A percentile compares a stretch with the other conserved stretches of the same genome.
These are phyloP conservation scores for Zoroaster sp. DNA, from an alignment of 53 echinoderm and acorn worm species.

Conservation along the genomic window DNA sequence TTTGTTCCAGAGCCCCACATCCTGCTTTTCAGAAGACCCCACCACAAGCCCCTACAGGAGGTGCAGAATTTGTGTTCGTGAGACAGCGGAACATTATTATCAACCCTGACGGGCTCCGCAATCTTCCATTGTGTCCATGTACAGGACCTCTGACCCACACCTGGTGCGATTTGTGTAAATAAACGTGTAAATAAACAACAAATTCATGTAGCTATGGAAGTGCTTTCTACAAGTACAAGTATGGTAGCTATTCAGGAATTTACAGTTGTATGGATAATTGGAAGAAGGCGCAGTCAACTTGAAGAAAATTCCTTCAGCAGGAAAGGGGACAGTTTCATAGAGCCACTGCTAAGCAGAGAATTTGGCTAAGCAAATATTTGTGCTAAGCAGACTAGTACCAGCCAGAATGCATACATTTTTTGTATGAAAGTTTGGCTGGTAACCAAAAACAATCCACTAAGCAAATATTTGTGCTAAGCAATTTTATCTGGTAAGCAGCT, in stretches of 20 bases:
- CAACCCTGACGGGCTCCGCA: neutral
- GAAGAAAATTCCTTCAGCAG: neutral
- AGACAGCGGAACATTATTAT: neutral
- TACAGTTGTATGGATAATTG: neutral
- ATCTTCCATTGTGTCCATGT: neutral
- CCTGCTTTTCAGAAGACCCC: constrained; percentile 84
- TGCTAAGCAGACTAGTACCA: no score
- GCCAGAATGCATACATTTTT: no score
- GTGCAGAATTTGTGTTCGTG: constrained; percentile 13
- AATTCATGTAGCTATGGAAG: neutral
- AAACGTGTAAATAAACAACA: neutral
- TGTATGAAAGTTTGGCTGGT: no score
- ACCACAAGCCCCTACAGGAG: constrained; percentile 29
- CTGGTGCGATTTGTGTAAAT: neutral
- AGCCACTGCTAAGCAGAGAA: no score
- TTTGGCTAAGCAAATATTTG: no score
- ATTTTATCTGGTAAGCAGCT: no score
- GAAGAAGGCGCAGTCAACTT: no score
- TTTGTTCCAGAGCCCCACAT: constrained; percentile 90
- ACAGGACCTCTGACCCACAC: neutral
- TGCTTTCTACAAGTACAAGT: neutral
- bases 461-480: no score
- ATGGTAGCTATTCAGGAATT: neutral
- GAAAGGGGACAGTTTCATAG: neutral
- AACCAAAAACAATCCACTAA: no score